phyloP scores from a whole-genome alignment of 53 echinoderm and acorn worm genomes.

The Astropecten irregularis region DNA sequence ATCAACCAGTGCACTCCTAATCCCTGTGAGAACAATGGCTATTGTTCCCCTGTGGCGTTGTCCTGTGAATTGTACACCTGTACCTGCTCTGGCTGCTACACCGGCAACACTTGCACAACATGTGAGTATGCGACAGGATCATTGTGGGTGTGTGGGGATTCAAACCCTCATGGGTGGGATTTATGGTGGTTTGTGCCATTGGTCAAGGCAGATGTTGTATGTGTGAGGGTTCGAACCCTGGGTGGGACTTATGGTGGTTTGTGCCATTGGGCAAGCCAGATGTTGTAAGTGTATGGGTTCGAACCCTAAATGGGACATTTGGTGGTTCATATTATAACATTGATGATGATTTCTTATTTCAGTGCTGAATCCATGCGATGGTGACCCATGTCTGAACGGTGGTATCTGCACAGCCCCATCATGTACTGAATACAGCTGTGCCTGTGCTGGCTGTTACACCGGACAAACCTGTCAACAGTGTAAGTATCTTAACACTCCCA shows the following conservation, averaged over 20 bases:
- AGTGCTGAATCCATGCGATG: slow-evolving; percentile 71
- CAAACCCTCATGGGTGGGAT: background rate
- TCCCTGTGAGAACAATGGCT: slow-evolving; percentile 84
- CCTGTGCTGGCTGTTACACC: slow-evolving; percentile 60
- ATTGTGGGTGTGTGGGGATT: background rate
- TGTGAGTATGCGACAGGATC: slow-evolving; percentile 49
- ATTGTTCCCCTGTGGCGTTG: slow-evolving; percentile 46
- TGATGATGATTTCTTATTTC: slow-evolving; percentile 1
- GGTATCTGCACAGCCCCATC: slow-evolving; percentile 60
- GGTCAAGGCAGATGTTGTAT: no score
- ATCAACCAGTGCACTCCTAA: slow-evolving; percentile 79
- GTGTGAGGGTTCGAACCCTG: no score
- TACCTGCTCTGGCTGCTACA: slow-evolving; percentile 71
- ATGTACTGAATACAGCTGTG: slow-evolving; percentile 68
- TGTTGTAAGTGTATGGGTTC: no score
- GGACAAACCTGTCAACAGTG: slow-evolving; percentile 44
- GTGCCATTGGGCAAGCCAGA: no score
- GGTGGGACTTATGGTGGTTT: no score
- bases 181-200: no score
- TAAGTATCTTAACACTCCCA: background rate
- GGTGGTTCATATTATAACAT: no score
- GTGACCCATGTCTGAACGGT: slow-evolving; percentile 69
- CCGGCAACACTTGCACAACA: slow-evolving; percentile 71
- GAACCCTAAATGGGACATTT: no score
- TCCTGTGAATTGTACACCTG: slow-evolving; percentile 73